These are phyloP conservation scores for Lepidothrix coronata DNA, from an alignment of 2,113 vertebrate species.

Conservation along the genomic window DNA sequence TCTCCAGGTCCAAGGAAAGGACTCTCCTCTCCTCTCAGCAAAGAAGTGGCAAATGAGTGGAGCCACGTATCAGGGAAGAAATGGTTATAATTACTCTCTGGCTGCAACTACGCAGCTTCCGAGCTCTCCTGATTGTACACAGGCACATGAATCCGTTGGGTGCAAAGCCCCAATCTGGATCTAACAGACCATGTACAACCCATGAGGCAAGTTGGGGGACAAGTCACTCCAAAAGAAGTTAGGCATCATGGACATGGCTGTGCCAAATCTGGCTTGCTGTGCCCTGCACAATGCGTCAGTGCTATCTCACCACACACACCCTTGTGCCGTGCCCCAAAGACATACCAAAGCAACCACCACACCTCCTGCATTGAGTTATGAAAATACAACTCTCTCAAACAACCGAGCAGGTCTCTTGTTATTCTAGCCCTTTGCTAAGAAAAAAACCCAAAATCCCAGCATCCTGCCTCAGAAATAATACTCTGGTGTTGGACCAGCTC, in stretches of 20 bases:
- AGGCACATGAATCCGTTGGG: not conserved
- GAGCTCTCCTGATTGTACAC: not conserved
- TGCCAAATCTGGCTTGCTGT: slow-evolving; percentile 17
- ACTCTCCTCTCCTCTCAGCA: not conserved
- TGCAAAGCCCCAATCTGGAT: not conserved
- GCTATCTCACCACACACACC: slow-evolving; percentile 40
- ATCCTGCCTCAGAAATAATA: not conserved
- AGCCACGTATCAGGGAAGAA: not conserved
- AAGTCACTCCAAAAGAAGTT: not conserved
- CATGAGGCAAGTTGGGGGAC: rapidly evolving
- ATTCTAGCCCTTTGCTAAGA: not conserved
- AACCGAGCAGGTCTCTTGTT: not conserved
- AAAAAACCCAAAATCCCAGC: not conserved
- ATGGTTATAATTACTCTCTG: not conserved
- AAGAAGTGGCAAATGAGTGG: not conserved
- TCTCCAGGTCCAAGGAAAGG: not conserved
- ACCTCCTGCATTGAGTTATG: not conserved
- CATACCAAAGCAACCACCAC: slow-evolving; percentile 58
- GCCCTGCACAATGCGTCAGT: not conserved
- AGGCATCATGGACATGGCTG: not conserved
- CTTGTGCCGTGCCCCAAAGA: slow-evolving; percentile 49
- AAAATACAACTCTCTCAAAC: not conserved
- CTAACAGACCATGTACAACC: not conserved
- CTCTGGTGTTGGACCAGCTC: not conserved
- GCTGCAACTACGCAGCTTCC: not conserved